phyloP scores from a whole-genome alignment of 2,888 invertebrate species.

The Leucania comma region DNA sequence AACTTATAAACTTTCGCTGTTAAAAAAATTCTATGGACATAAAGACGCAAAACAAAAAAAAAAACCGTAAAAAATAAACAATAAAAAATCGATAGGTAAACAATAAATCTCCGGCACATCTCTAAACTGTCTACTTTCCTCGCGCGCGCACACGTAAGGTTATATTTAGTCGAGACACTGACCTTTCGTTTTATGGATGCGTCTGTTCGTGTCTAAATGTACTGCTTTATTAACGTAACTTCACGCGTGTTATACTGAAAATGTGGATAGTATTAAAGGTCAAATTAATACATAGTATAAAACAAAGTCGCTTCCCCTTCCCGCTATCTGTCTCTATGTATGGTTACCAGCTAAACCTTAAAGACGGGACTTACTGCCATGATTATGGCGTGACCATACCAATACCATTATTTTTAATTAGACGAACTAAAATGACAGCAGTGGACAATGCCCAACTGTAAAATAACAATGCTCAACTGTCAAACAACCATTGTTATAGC shows the following conservation, averaged over 20 bases:
- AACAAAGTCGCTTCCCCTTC: too few relatives aligned
- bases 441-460: too few relatives aligned
- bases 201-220: slow-evolving; percentile 27
- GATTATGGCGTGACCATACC: too few relatives aligned
- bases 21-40: not conserved
- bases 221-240: slow-evolving; percentile 18
- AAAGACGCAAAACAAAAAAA: not conserved
- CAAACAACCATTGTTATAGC: too few relatives aligned
- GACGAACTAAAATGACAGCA: too few relatives aligned
- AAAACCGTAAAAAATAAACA: not conserved
- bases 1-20: not conserved
- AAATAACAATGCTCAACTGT: too few relatives aligned
- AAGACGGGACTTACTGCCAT: too few relatives aligned
- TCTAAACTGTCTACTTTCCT: slow-evolving; percentile 38
- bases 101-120: slow-evolving; percentile 39
- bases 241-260: not conserved
- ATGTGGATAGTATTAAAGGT: too few relatives aligned
- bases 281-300: too few relatives aligned
- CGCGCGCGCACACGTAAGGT: slow-evolving; percentile 14
- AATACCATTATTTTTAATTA: too few relatives aligned
- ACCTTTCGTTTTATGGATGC: slow-evolving; percentile 54
- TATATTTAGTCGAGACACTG: slow-evolving; percentile 66
- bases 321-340: too few relatives aligned
- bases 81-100: slow-evolving; percentile 38
- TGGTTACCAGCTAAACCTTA: too few relatives aligned